A percentile compares a stretch with the other conserved stretches of the same genome.
Conservation (phyloP, 30 jellyfish, hydroid and myxozoan species). For the Calvadosia cruxmelitensis region DNA sequence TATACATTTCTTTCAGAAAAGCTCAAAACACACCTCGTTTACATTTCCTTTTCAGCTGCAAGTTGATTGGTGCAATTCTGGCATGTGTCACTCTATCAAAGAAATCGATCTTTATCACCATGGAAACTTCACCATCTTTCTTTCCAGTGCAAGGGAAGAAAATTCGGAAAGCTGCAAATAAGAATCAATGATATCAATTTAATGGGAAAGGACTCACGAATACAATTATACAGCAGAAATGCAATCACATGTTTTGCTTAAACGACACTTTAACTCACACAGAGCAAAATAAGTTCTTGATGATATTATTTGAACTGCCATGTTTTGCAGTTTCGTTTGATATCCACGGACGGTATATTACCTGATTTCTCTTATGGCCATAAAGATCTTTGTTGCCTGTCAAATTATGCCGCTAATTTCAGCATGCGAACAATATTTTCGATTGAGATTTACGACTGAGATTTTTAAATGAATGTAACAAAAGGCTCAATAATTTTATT, state of each 20-base stretch:
- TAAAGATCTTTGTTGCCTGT: no score
- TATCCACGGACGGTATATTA: no score
- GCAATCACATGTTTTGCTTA: not conserved
- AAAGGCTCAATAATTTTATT: no score
- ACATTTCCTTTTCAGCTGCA: slow-evolving; percentile 45
- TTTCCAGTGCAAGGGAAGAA: slow-evolving; percentile 79
- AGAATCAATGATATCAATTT: not conserved
- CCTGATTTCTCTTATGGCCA: no score
- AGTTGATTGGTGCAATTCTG: slow-evolving; percentile 44
- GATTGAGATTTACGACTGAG: no score
- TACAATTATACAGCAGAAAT: not conserved
- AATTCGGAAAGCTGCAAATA: slow-evolving; percentile 50
- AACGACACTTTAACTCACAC: not conserved
- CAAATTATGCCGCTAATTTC: no score
- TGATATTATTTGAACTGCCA: no score
- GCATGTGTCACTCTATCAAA: slow-evolving; percentile 25
- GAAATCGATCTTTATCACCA: slow-evolving; percentile 41
- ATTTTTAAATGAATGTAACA: no score
- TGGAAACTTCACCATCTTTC: slow-evolving; percentile 37
- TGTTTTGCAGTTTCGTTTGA: no score
- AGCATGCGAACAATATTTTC: no score
- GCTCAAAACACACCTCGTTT: slow-evolving; percentile 24
- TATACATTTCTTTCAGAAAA: no score
- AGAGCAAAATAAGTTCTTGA: no score
- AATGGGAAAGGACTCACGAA: not conserved